Evolutionary conservation across 1,140 invertebrate genomes (phyloP).

Genomic region (Daktulosphaira vitifoliae): DNA sequence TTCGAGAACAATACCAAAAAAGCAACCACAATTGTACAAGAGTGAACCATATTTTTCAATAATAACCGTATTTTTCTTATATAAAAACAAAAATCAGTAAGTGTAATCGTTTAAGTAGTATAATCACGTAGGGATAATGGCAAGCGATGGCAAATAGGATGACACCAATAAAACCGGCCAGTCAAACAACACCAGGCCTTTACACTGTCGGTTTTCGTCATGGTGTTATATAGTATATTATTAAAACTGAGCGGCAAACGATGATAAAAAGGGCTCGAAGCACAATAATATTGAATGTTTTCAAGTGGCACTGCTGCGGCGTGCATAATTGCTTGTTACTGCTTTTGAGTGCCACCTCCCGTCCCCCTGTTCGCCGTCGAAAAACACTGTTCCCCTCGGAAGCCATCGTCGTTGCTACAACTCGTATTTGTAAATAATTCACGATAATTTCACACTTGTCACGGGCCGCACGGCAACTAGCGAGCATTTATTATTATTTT

Average conservation of each 20-base stretch:
- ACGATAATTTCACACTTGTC: conserved; percentile 32
- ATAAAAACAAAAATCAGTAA: no score
- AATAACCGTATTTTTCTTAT: no score
- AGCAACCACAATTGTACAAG: no score
- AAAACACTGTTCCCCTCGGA: conserved; percentile 19
- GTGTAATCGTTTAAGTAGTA: no score
- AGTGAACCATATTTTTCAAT: no score
- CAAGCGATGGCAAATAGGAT: no score
- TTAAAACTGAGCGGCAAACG: not conserved
- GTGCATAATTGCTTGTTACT: conserved; percentile 30
- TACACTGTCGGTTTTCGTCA: not conserved
- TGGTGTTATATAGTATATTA: not conserved
- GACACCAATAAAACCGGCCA: no score
- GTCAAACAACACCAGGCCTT: no score
- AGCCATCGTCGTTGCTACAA: not conserved
- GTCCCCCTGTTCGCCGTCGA: not conserved
- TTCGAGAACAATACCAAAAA: no score
- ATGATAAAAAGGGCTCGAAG: not conserved
- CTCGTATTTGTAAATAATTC: conserved; percentile 30
- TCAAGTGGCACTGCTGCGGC: conserved; percentile 15
- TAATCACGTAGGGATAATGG: no score
- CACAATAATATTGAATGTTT: conserved; percentile 22
- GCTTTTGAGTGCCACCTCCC: not conserved
- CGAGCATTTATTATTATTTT: conserved; percentile 17
- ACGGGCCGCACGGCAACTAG: not conserved